Evolutionary conservation across 1,140 invertebrate species (phyloP), one percentile per base, ranked within the genome.

Genomic region (Cataglyphis hispanica): DNA sequence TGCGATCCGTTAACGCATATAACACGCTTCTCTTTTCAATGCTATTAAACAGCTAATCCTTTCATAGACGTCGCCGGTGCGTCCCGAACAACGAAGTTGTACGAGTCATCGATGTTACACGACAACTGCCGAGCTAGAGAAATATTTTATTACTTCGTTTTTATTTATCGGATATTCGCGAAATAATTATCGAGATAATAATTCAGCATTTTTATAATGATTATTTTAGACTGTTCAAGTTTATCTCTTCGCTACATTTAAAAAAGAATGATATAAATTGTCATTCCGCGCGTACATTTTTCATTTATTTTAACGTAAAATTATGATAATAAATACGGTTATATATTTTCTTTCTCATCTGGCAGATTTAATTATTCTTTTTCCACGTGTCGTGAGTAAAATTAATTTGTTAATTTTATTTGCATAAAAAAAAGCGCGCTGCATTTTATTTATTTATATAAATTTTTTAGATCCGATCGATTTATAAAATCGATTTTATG

Each of bases 11-110:
- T 76, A 53, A 75, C 27, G 58, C 58, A 16, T 22, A 27, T n/a
- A 66, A 10, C 22, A 11, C 31, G 34, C 66, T n/a, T 46, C 67
- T 31, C 1, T 22, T 37, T 25, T 58, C 53, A 13, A 46, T 34
- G 78, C 37, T 74, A 43, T 60, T 43, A 83, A 53, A 74, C 67
- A 61, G 56, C 11, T 72, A 61, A 58, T 60, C 11, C 67, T 83
- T 74, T 60, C 50, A 80, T 56, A 58, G 50, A 69, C 10, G 60
- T n/a, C 13, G 13, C 22, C 40, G 60, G n/a, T 34, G 43, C 27
- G 7, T 25, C 46, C 11, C 77, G 53, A 78, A 43, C 43, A 25
- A 3, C 43, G 10, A 56, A 58, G 40, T 25, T 25, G n/a, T n/a
- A 40, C 63, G 1, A 64, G 75, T 53, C 43, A 37, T 8, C 76